These are phyloP conservation scores for Phrynocephalus versicolor DNA, from an alignment of 2,113 vertebrate genomes.

Conservation along the genomic window DNA sequence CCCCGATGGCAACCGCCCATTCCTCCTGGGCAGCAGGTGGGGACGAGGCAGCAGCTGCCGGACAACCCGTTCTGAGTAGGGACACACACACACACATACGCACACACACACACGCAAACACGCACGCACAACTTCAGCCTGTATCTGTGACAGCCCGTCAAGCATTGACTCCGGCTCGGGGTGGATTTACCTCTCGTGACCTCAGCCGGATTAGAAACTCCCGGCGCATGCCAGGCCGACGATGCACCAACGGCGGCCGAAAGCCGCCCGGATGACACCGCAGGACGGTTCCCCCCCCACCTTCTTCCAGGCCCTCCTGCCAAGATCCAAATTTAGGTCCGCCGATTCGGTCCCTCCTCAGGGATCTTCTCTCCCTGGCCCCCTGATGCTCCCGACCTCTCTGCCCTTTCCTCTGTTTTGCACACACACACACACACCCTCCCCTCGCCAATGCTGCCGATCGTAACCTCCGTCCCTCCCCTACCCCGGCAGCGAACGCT, in stretches of 20 bases:
- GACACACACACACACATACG: too few relatives aligned
- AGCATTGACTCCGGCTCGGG: slow-evolving; percentile 51
- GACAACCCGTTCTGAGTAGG: too few relatives aligned
- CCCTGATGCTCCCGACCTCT: too few relatives aligned
- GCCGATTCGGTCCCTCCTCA: slow-evolving; percentile 74
- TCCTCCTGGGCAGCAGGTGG: slow-evolving; percentile 67
- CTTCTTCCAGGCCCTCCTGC: slow-evolving; percentile 69
- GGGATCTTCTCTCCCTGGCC: neutral
- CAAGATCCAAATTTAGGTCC: slow-evolving; percentile 83
- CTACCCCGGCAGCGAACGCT: slow-evolving; percentile 60
- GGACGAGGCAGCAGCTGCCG: slow-evolving; percentile 73
- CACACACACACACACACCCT: slow-evolving; percentile 15
- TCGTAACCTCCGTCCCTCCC: neutral
- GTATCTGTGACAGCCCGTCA: slow-evolving; percentile 81
- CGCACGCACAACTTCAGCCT: too few relatives aligned
- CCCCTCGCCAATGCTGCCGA: neutral
- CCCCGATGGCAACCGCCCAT: too few relatives aligned
- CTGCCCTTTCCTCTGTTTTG: neutral
- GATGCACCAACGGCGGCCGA: too few relatives aligned
- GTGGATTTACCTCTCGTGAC: slow-evolving; percentile 86
- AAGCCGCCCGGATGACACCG: slow-evolving; percentile 82
- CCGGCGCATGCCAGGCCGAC: slow-evolving; percentile 82
- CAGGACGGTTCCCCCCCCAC: neutral
- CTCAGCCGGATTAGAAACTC: slow-evolving; percentile 78
- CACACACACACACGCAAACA: too few relatives aligned